phyloP scores from a whole-genome alignment of 2,113 vertebrate genomes.

The Spermophilus dauricus region DNA sequence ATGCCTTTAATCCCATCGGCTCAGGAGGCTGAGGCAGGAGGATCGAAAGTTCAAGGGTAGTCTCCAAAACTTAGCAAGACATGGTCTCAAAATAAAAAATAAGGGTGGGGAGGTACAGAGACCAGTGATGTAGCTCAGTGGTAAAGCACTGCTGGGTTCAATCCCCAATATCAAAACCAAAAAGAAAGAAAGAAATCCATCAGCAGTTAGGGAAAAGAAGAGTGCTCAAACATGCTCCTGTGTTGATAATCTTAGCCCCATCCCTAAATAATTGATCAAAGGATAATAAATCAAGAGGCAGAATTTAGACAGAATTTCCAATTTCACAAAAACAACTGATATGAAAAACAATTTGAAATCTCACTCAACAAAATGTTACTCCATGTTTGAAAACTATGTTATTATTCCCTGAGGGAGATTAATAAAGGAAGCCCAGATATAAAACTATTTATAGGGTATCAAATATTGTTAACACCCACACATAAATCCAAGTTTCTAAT shows the following conservation, averaged over 20 bases:
- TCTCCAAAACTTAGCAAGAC: not conserved
- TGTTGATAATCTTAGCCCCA: too few species aligned
- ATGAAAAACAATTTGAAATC: not conserved
- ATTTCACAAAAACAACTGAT: not conserved
- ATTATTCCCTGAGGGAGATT: constrained; percentile 36
- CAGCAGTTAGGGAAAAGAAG: too few species aligned
- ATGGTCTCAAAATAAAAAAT: not conserved
- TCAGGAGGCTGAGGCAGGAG: not conserved
- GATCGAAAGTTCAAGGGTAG: not conserved
- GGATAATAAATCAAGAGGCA: not conserved
- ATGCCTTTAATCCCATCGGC: not conserved
- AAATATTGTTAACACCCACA: constrained; percentile 24
- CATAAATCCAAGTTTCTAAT: constrained; percentile 10
- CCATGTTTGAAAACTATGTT: constrained; percentile 13
- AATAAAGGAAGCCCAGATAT: not conserved
- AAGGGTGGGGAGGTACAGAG: not conserved
- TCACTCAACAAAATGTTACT: not conserved
- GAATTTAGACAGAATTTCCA: not conserved
- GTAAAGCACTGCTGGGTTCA: not conserved
- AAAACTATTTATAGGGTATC: not conserved
- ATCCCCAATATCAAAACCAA: not conserved
- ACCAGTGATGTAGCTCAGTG: not conserved
- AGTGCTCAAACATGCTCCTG: too few species aligned
- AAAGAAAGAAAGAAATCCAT: not conserved
- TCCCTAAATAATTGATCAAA: not conserved